Conservation (phyloP, 35 echinoderm and acorn worm species). For the Holothuria glaberrima region DNA sequence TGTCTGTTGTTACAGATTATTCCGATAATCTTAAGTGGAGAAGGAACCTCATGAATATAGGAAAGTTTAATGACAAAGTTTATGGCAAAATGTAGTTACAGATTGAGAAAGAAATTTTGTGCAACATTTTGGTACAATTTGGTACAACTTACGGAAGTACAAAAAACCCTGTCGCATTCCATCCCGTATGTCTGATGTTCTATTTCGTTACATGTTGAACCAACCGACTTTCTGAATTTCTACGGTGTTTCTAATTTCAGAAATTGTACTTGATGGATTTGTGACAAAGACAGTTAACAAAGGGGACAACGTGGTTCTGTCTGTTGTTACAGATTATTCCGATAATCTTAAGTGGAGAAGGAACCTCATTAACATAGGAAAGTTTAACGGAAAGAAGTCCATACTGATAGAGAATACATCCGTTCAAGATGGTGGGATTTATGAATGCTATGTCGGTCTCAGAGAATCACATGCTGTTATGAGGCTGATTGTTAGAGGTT, state of each 20-base stretch:
- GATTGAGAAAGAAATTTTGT: too few relatives aligned
- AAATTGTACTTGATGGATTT: not conserved
- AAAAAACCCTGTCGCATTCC: too few relatives aligned
- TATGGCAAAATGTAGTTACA: too few relatives aligned
- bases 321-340: not conserved
- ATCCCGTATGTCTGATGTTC: too few relatives aligned
- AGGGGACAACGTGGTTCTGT: not conserved
- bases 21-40: not conserved
- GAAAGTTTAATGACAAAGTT: not conserved
- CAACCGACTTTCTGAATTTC: too few relatives aligned
- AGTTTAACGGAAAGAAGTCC: not conserved
- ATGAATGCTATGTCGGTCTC: not conserved
- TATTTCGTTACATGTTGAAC: too few relatives aligned
- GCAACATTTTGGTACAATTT: too few relatives aligned
- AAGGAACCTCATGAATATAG: not conserved
- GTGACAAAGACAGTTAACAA: not conserved
- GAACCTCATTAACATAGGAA: not conserved
- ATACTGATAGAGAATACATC: not conserved
- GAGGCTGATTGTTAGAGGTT: conserved; percentile 7
- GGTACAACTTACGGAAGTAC: too few relatives aligned
- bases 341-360: not conserved
- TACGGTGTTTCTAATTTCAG: not conserved
- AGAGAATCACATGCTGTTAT: conserved; percentile 1
- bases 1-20: not conserved
- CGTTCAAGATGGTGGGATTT: not conserved